Conservation (phyloP, 2,113 vertebrate genomes). For the Pollimyrus isidori region DNA sequence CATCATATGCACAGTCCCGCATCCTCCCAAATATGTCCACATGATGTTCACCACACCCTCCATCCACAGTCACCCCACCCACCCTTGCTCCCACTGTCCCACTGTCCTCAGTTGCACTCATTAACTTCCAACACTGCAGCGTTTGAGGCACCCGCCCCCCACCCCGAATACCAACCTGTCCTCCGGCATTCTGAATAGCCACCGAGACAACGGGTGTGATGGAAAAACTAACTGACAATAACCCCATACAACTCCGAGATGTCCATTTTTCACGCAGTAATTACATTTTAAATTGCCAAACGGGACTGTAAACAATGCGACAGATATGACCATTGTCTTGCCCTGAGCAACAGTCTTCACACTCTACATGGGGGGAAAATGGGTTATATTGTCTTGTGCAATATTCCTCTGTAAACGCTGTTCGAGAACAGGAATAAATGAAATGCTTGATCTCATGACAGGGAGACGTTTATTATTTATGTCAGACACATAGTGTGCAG, state of each 20-base stretch:
- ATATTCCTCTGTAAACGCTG: constrained; percentile 8
- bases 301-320: constrained; percentile 11
- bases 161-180: background rate
- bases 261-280: constrained; percentile 9
- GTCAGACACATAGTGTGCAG: background rate
- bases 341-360: constrained; percentile 11
- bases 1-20: background rate
- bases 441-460: constrained; percentile 11
- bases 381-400: constrained; percentile 5
- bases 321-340: background rate
- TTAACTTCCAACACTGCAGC: background rate
- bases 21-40: background rate
- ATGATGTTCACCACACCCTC: background rate
- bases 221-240: constrained; percentile 18
- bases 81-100: background rate
- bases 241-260: background rate
- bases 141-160: background rate
- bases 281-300: constrained; percentile 21
- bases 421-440: constrained; percentile 7
- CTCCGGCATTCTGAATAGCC: background rate
- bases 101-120: background rate
- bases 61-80: background rate
- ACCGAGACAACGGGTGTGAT: background rate
- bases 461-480: constrained; percentile 12
- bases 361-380: background rate